Conservation (phyloP, 2,888 invertebrate genomes). For the Ligdia adustata region DNA sequence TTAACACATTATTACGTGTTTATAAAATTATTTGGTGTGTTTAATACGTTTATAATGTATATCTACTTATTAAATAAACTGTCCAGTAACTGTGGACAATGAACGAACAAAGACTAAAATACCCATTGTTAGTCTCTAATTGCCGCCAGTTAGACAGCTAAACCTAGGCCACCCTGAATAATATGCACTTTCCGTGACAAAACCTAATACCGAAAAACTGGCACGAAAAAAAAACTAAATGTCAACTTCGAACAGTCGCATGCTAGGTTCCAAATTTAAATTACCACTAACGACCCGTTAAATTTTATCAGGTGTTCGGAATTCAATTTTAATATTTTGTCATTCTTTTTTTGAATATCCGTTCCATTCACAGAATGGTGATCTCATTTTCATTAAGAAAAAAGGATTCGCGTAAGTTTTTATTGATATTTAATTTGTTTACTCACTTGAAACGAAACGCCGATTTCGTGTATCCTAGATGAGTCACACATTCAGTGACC, state of each 20-base stretch:
- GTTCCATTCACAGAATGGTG: slow-evolving; percentile 10
- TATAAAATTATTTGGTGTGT: too few relatives aligned
- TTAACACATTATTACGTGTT: too few relatives aligned
- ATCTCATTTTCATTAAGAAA: slow-evolving; percentile 18
- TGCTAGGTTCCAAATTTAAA: slow-evolving; percentile 33
- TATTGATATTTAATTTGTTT: slow-evolving; percentile 3
- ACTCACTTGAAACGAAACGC: slow-evolving; percentile 1
- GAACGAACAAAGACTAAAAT: slow-evolving; percentile 9
- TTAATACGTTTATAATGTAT: too few relatives aligned
- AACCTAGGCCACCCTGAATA: slow-evolving; percentile 26
- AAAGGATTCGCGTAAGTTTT: not conserved
- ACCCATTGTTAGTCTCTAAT: slow-evolving; percentile 25
- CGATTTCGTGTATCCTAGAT: slow-evolving; percentile 16
- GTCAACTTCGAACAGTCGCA: slow-evolving; percentile 29
- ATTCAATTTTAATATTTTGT: slow-evolving; percentile 5
- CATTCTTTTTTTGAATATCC: not conserved
- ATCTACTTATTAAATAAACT: too few relatives aligned
- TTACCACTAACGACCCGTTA: slow-evolving; percentile 17
- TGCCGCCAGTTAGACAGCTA: slow-evolving; percentile 11
- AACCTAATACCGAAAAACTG: slow-evolving; percentile 28
- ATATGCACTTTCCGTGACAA: slow-evolving; percentile 35
- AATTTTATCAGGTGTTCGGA: slow-evolving; percentile 5
- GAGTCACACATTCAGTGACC: slow-evolving; percentile 9
- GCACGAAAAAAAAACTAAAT: slow-evolving; percentile 28
- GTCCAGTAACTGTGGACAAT: too few relatives aligned